Evolutionary conservation across 2,113 vertebrate species (phyloP).

Genomic region (Emydocephalus ijimae): DNA sequence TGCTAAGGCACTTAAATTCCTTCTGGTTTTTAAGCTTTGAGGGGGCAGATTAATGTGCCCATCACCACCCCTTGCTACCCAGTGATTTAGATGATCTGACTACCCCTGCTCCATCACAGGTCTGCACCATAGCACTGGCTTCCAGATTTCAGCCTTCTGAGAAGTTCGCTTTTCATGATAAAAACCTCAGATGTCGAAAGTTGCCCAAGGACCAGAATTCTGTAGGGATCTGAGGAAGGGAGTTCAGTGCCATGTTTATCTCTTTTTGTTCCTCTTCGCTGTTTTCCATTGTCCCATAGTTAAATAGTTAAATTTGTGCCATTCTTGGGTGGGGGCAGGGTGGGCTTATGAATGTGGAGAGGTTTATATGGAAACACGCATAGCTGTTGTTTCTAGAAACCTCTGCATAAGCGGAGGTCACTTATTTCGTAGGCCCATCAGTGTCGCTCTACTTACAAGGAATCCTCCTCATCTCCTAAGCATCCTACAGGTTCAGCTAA

Average conservation of each 20-base stretch:
- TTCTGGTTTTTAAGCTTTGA: neutral
- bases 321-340: too few species aligned
- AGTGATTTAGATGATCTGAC: neutral
- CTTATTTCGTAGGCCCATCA: neutral
- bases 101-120: neutral
- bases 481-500: too few species aligned
- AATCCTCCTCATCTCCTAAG: too few species aligned
- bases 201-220: neutral
- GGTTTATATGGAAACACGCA: neutral
- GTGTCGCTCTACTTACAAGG: neutral
- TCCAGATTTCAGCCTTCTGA: neutral
- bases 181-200: neutral
- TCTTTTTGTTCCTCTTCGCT: neutral
- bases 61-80: too few species aligned
- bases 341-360: neutral
- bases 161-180: neutral
- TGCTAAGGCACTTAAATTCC: neutral
- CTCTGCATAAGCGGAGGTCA: neutral
- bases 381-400: neutral
- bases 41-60: too few species aligned
- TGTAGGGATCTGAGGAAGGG: neutral
- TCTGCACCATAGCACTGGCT: neutral
- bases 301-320: neutral
- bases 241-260: neutral
- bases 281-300: neutral